These are phyloP conservation scores for Metopia argyrocephala DNA, from an alignment of 2,888 invertebrate genomes.

Conservation along the genomic window DNA sequence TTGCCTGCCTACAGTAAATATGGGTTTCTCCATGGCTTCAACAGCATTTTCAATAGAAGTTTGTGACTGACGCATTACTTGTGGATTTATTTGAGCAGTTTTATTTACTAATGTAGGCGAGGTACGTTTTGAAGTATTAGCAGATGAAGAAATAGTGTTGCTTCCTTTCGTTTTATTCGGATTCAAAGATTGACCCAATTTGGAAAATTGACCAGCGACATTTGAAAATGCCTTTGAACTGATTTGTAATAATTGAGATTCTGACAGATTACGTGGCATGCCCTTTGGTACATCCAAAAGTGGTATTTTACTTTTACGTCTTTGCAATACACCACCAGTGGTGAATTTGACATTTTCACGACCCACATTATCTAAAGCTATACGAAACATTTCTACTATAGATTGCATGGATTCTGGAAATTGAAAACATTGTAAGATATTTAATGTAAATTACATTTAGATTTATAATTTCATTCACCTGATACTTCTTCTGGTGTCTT, in stretches of 20 bases:
- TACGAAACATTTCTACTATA: slow-evolving; percentile 91
- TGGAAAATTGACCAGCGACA: slow-evolving; percentile 92
- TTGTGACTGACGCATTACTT: slow-evolving; percentile 72
- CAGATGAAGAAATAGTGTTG: slow-evolving; percentile 66
- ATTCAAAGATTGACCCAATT: slow-evolving; percentile 82
- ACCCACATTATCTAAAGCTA: slow-evolving; percentile 87
- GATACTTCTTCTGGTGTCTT: slow-evolving; percentile 92
- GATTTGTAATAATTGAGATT: slow-evolving; percentile 90
- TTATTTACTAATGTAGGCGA: slow-evolving; percentile 47
- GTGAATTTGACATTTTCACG: slow-evolving; percentile 83
- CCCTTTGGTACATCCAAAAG: slow-evolving; percentile 76
- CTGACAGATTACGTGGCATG: slow-evolving; percentile 89
- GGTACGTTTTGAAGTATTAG: slow-evolving; percentile 43
- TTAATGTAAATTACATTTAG: neutral
- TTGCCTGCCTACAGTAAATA: slow-evolving; percentile 72
- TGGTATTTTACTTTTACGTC: slow-evolving; percentile 82
- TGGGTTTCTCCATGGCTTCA: slow-evolving; percentile 72
- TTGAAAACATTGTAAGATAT: neutral
- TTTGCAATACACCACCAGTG: slow-evolving; percentile 85
- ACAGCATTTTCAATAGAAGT: slow-evolving; percentile 69
- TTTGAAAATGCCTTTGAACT: slow-evolving; percentile 92
- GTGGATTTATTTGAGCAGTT: slow-evolving; percentile 79
- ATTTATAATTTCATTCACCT: slow-evolving; percentile 80
- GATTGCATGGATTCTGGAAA: slow-evolving; percentile 90
- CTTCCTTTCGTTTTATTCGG: slow-evolving; percentile 77